These are phyloP conservation scores for Holcopasites calliopsidis DNA, from an alignment of 1,140 invertebrate species.

Conservation along the genomic window DNA sequence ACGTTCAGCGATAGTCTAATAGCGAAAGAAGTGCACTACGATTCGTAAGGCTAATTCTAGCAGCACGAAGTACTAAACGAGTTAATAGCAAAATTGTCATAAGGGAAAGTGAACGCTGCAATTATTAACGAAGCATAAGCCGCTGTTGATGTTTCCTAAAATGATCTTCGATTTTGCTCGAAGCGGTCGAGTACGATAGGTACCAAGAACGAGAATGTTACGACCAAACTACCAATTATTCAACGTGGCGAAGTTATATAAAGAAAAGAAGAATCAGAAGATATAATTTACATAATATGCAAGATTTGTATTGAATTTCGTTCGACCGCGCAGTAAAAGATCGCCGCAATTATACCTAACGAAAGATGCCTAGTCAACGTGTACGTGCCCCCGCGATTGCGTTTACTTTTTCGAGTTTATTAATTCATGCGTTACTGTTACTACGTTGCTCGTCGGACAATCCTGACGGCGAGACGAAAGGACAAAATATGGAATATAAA, in stretches of 20 bases:
- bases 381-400: constrained; percentile 21
- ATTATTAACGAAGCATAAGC: constrained; percentile 53
- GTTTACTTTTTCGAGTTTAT: constrained; percentile 23
- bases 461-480: neutral
- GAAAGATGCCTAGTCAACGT: constrained; percentile 25
- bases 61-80: constrained; percentile 65
- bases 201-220: constrained; percentile 17
- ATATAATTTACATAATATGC: constrained; percentile 37
- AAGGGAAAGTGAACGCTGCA: constrained; percentile 51
- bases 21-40: constrained; percentile 61
- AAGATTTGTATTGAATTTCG: constrained; percentile 51
- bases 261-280: neutral
- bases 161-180: constrained; percentile 39
- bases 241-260: constrained; percentile 27
- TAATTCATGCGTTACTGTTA: constrained; percentile 17
- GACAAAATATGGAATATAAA: neutral
- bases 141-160: constrained; percentile 58
- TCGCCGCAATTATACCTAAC: constrained; percentile 19
- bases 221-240: constrained; percentile 38
- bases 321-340: constrained; percentile 21
- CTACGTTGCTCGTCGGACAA: constrained; percentile 1
- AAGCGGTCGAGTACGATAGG: constrained; percentile 4
- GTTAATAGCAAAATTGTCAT: constrained; percentile 64
- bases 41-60: constrained; percentile 61
- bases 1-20: constrained; percentile 55